These are phyloP conservation scores for Ophion costatus DNA, from an alignment of 2,888 invertebrate species.

Conservation along the genomic window DNA sequence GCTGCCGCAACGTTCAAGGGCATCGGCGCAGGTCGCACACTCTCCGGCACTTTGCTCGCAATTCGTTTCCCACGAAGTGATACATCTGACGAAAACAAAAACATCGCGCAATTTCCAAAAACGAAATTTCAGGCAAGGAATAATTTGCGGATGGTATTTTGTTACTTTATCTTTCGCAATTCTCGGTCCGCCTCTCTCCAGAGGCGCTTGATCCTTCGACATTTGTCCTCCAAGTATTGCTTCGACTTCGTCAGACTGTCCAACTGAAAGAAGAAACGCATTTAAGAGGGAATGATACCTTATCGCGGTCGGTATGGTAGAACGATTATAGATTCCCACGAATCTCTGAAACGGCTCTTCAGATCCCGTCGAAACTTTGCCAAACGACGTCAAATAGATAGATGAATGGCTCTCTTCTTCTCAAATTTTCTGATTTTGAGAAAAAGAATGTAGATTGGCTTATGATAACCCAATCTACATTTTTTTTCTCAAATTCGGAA, in stretches of 20 bases:
- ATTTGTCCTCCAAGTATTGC: constrained; percentile 70
- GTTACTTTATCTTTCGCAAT: constrained; percentile 72
- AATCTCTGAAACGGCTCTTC: no score
- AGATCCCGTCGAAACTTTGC: no score
- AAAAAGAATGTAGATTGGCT: no score
- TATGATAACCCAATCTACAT: no score
- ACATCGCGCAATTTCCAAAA: neutral
- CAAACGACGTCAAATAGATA: no score
- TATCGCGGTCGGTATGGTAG: no score
- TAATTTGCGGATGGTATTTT: neutral
- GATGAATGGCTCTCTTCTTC: no score
- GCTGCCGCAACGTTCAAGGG: constrained; percentile 27
- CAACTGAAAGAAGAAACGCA: constrained; percentile 66
- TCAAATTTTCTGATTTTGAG: no score
- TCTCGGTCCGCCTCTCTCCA: constrained; percentile 71
- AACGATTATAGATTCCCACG: no score
- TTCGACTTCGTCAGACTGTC: constrained; percentile 70
- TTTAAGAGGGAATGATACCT: no score
- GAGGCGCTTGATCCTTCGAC: constrained; percentile 63
- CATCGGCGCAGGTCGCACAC: constrained; percentile 41
- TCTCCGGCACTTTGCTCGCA: constrained; percentile 39
- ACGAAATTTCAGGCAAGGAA: neutral
- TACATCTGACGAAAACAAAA: constrained; percentile 27
- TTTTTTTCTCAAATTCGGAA: no score
- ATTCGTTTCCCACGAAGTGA: constrained; percentile 21